Conservation (phyloP, 1,140 invertebrate species). For the Samia ricini region DNA sequence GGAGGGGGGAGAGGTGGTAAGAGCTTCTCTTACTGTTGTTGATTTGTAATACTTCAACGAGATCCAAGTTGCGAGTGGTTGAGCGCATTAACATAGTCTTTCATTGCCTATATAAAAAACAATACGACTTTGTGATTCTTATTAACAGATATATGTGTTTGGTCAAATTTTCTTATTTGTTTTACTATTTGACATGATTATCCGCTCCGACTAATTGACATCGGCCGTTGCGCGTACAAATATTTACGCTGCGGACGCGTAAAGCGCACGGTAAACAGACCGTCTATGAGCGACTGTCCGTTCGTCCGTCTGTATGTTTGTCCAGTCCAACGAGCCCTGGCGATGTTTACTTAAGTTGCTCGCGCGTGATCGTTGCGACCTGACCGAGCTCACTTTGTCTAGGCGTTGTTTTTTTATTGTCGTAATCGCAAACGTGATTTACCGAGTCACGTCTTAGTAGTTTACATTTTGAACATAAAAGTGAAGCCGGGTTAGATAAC, state of each 20-base stretch:
- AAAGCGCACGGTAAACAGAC: slow-evolving; percentile 49
- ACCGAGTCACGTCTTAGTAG: slow-evolving; percentile 25
- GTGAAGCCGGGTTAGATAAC: neutral
- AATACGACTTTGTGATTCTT: slow-evolving; percentile 28
- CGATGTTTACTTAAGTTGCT: slow-evolving; percentile 40
- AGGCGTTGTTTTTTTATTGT: neutral
- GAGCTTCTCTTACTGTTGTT: too few species aligned
- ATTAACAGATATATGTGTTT: slow-evolving; percentile 11
- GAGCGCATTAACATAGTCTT: slow-evolving; percentile 33
- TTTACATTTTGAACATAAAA: slow-evolving; percentile 29
- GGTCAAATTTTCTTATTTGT: slow-evolving; percentile 11
- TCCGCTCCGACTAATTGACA: slow-evolving; percentile 39
- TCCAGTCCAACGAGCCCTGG: slow-evolving; percentile 41
- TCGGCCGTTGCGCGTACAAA: slow-evolving; percentile 55
- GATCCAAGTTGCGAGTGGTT: neutral
- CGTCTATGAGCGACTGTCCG: too few species aligned
- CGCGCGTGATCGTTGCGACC: slow-evolving; percentile 35
- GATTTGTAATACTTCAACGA: too few species aligned
- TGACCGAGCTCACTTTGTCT: slow-evolving; percentile 19
- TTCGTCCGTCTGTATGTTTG: slow-evolving; percentile 40
- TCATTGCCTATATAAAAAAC: slow-evolving; percentile 7
- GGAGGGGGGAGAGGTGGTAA: too few species aligned
- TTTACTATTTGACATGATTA: slow-evolving; percentile 22
- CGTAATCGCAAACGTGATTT: slow-evolving; percentile 11
- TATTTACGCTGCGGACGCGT: slow-evolving; percentile 46